Conservation (phyloP, 2,888 invertebrate species). For the Caenorhabditis sp. region DNA sequence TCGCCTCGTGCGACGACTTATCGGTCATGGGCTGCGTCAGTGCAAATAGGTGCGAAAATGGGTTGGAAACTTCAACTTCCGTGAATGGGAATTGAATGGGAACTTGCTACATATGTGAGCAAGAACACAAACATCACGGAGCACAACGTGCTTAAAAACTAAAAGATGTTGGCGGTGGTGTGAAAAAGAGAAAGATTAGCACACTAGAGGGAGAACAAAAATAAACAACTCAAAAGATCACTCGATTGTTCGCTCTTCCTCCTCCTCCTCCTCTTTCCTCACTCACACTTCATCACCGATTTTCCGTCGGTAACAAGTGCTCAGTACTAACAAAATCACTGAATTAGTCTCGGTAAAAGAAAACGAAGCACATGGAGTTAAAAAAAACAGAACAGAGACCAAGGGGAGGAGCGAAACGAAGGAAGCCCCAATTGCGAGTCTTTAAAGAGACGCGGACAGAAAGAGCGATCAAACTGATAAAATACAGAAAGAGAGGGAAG, state of each 20-base stretch:
- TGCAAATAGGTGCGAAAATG: not conserved
- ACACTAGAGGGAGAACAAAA: conserved; percentile 29
- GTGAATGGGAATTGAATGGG: not conserved
- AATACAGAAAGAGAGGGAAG: not conserved
- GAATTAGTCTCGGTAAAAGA: too few species aligned
- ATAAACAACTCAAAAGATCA: conserved; percentile 53
- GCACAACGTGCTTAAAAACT: conserved; percentile 3
- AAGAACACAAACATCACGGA: not conserved
- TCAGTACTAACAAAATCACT: too few species aligned
- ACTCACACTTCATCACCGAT: not conserved
- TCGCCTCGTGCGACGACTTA: not conserved
- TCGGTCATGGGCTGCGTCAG: conserved; percentile 1
- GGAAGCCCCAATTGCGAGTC: conserved; percentile 4
- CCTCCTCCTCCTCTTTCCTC: not conserved
- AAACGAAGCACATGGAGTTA: too few species aligned
- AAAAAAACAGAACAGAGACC: not conserved
- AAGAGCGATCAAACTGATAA: conserved; percentile 6
- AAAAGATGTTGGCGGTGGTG: not conserved
- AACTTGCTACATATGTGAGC: not conserved
- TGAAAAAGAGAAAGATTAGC: not conserved
- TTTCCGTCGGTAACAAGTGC: too few species aligned
- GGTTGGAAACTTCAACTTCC: too few species aligned
- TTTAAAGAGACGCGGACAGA: not conserved
- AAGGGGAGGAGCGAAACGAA: not conserved
- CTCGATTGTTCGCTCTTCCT: conserved; percentile 2